Base-by-base conservation (phyloP, 2,113 vertebrate genomes). In the Empidonax traillii region DNA sequence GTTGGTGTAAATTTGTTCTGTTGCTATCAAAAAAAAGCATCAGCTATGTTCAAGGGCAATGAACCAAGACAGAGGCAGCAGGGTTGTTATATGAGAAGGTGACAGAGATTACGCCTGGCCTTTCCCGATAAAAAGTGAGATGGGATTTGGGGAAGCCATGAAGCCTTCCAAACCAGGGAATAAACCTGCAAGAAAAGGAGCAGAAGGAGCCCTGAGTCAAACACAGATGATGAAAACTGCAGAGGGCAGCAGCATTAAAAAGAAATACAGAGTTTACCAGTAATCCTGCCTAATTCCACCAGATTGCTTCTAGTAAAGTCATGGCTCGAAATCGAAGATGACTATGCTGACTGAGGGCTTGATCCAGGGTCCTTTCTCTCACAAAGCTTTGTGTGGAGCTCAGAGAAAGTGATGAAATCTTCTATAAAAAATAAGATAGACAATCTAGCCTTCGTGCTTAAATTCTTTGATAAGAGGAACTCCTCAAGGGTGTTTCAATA, bases 231-330 rank as follows among this genome's bases (percentile, higher is more conserved):
- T 58, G 55, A 77, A 86, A 83, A 88, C 27, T 74, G 33, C 33
- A 87, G 62, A 44, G 23, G 37, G 39, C 28, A 91, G 56, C 51
- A 89, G 47, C 6, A 67, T 41, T 37, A 78, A 56, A 56, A 18
- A 89, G 37, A 63, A 53, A 30, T 86, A 33, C 9, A 28, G 78
- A 51, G 30, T 92, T 97, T 94, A 47, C 67, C 23, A 39, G 76
- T 93, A 96, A 96, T 94, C 95, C 85, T 39, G 43, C 72, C 79
- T 88, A 92, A 88, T 39, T 71, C 83, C 86, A 77, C 28, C 86
- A 88, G 63, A 84, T 55, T 88, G 72, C 61, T 47, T 80, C 39
- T 18, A 24, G 71, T 39, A 20, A 58, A 87, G 22, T 46, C 74
- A 46, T 23, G 43, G 87, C 85, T 94, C 31, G n/a, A 94, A 89